Conservation (phyloP, 2,888 invertebrate genomes). For the Sericinus montela region DNA sequence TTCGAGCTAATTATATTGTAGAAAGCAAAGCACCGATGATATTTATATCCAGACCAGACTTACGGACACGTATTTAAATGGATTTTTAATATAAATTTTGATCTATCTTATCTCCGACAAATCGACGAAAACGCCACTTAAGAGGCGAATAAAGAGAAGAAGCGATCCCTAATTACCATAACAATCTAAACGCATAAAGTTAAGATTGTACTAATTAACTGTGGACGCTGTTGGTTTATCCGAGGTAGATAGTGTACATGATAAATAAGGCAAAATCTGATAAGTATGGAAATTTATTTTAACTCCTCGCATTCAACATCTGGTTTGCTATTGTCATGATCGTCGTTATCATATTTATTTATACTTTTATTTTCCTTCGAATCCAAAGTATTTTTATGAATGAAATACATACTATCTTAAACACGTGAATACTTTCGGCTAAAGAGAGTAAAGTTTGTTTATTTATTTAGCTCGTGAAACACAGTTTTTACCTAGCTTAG, state of each 20-base stretch:
- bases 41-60: background rate
- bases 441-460: too few relatives aligned
- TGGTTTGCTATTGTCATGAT: conserved; percentile 14
- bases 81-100: conserved; percentile 38
- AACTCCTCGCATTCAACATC: conserved; percentile 6
- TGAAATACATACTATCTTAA: background rate
- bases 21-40: background rate
- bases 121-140: conserved; percentile 70
- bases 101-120: conserved; percentile 64
- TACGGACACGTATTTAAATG: conserved; percentile 28
- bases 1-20: conserved; percentile 7
- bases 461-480: too few relatives aligned
- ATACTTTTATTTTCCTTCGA: background rate
- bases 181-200: conserved; percentile 72
- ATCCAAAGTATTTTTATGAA: background rate
- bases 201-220: conserved; percentile 73
- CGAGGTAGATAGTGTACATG: conserved; percentile 34
- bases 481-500: too few relatives aligned
- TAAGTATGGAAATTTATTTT: conserved; percentile 35
- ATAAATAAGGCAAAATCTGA: conserved; percentile 47
- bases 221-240: conserved; percentile 46
- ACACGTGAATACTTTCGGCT: too few relatives aligned
- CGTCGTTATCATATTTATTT: background rate
- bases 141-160: conserved; percentile 35
- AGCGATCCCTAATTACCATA: conserved; percentile 62